Percentiles rank a stretch among this genome's conserved stretches.
Evolutionary conservation across 2,113 vertebrate species (phyloP).

Genomic region (Anthoscopus minutus): DNA sequence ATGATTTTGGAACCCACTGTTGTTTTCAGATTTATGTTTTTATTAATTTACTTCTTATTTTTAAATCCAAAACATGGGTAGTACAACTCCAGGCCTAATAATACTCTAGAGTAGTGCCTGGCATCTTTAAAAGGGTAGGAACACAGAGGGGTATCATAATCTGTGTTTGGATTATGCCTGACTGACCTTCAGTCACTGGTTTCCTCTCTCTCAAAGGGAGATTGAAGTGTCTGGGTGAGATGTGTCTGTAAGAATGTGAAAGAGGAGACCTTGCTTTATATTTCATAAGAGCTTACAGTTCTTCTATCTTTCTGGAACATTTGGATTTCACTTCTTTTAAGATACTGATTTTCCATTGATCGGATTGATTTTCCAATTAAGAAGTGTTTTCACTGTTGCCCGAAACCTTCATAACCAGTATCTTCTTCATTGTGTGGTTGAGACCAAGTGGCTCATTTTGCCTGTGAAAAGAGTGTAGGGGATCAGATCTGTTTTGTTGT

Average conservation of each 20-base stretch:
- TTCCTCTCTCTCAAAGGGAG: neutral
- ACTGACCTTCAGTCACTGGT: neutral
- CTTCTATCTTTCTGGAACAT: neutral
- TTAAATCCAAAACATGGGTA: neutral
- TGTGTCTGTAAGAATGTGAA: neutral
- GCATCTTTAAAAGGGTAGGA: neutral
- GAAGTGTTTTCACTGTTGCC: neutral
- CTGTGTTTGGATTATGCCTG: neutral
- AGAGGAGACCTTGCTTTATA: neutral
- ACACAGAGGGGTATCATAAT: neutral
- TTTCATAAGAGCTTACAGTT: neutral
- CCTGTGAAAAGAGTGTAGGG: neutral
- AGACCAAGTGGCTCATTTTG: neutral
- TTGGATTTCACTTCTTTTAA: neutral
- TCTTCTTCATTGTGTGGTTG: neutral
- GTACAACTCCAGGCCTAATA: neutral
- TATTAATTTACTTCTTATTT: slow-evolving; percentile 22
- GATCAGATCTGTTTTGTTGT: neutral
- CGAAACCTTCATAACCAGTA: neutral
- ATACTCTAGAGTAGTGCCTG: neutral
- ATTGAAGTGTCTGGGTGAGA: neutral
- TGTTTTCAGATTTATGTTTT: slow-evolving; percentile 18
- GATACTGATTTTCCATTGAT: no score
- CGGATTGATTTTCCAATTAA: neutral
- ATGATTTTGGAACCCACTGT: slow-evolving; percentile 1